Conservation (phyloP, 2,797 vertebrate genomes). For the Etheostoma perlongum region DNA sequence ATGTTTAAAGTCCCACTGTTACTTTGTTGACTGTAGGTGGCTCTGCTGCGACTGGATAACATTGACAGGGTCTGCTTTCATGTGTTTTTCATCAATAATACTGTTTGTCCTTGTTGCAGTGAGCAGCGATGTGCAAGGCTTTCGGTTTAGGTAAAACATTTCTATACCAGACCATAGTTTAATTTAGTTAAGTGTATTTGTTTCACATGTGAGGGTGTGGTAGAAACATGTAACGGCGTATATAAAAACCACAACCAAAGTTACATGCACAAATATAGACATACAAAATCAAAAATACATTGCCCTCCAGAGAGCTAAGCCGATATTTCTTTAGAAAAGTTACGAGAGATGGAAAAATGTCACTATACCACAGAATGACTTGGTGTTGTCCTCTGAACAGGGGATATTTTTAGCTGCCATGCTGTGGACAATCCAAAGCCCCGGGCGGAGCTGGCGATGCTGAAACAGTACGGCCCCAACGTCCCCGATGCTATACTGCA, state of each 20-base stretch:
- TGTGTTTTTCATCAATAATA: neutral
- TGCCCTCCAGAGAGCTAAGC: neutral
- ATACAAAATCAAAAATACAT: too few species aligned
- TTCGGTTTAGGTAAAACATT: neutral
- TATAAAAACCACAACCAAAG: too few species aligned
- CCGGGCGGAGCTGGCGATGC: constrained; percentile 93
- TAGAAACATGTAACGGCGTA: too few species aligned
- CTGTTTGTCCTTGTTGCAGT: too few species aligned
- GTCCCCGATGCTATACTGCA: constrained; percentile 90
- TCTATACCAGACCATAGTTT: too few species aligned
- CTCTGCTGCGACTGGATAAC: neutral
- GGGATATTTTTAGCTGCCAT: constrained; percentile 98
- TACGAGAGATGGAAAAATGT: neutral
- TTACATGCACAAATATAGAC: too few species aligned
- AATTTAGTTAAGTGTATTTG: too few species aligned
- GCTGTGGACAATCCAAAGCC: constrained; percentile 97
- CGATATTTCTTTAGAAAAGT: neutral
- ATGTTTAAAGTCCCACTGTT: neutral
- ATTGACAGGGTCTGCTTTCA: neutral
- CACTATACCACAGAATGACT: neutral
- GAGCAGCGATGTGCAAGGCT: neutral
- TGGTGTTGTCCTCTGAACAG: constrained; percentile 70
- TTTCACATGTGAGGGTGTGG: too few species aligned
- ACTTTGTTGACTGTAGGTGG: neutral
- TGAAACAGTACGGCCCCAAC: constrained; percentile 92